These are phyloP conservation scores for Nycteola revayana DNA, from an alignment of 2,888 invertebrate genomes.

Conservation along the genomic window DNA sequence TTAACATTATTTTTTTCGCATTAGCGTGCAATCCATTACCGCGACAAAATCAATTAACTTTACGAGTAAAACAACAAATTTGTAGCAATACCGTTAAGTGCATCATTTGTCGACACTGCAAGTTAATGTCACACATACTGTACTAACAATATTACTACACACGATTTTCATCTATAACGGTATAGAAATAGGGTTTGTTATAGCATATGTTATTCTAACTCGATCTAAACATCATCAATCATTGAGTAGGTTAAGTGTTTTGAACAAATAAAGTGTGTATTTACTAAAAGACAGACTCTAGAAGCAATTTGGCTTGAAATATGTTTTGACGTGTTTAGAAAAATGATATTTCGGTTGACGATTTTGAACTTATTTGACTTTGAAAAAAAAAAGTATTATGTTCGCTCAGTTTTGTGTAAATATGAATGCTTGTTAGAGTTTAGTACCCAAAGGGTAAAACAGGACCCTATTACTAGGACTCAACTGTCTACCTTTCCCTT, in stretches of 20 bases:
- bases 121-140: conserved; percentile 31
- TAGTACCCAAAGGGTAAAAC: no score
- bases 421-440: no score
- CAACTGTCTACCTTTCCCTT: no score
- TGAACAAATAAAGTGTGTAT: conserved; percentile 44
- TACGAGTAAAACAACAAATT: conserved; percentile 50
- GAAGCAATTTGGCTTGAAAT: conserved; percentile 48
- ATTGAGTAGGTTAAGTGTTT: conserved; percentile 46
- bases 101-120: conserved; percentile 50
- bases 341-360: no score
- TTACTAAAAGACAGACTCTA: conserved; percentile 48
- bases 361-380: no score
- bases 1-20: conserved; percentile 42
- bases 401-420: no score
- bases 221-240: conserved; percentile 46
- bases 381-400: no score
- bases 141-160: conserved; percentile 1
- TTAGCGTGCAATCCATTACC: conserved; percentile 46
- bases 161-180: no score
- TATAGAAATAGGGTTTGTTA: no score
- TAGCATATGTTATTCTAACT: no score
- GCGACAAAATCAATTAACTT: conserved; percentile 45
- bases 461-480: no score
- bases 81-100: conserved; percentile 60
- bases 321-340: conserved; percentile 32